Base-by-base conservation (phyloP, 30 jellyfish, hydroid and myxozoan genomes). In the Hydractinia symbiolongicarpus region DNA sequence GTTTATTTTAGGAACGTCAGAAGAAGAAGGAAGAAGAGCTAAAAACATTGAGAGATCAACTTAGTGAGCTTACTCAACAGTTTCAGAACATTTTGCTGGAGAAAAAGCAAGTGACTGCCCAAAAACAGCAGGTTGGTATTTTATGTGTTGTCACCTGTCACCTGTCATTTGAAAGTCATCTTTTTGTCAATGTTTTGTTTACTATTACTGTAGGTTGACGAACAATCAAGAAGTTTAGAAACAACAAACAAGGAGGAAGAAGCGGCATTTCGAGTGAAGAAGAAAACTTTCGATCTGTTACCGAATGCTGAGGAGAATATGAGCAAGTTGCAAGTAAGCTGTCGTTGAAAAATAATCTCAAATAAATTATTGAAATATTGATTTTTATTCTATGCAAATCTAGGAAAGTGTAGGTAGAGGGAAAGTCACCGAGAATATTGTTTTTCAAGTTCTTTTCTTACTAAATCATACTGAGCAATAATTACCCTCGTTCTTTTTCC, bases 251-350 rank as follows among this genome's bases (percentile, higher is more conserved):
- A 87, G 67, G 94, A 70, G 40, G 86, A 83, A 20, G 96, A 93
- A 79, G 85, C 84, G 40, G 81, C 91, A 8, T 93, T 75, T 74
- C 89, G 96, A 19, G 90, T 93, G 73, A 87, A 93, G 81, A 93
- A 87, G 83, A 84, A 89, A 77, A 86, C 98, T 14, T 53, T 93
- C 61, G 98, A 93, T 66, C 82, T 93, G 21, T 87, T 93, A 9
- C 98, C 98, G 4, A 95, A 93, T 83, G 96, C 98, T 16, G 92
- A 61, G 17, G 90, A 71, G 44, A 93, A 93, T 79, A 87, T 93
- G 73, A 53, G 56, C 55, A 87, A 87, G 78, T 94, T 93, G 8
- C 95, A 87, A 95, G 98, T 93, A 72, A 67, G 70, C 40, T 44
- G 44, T 30, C 44, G 44, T 30, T 30, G 44, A 30, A 30, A 2